Evolutionary conservation across 2,113 vertebrate species (phyloP), one percentile per base, ranked within the genome.

Genomic region (Phainopepla nitens): DNA sequence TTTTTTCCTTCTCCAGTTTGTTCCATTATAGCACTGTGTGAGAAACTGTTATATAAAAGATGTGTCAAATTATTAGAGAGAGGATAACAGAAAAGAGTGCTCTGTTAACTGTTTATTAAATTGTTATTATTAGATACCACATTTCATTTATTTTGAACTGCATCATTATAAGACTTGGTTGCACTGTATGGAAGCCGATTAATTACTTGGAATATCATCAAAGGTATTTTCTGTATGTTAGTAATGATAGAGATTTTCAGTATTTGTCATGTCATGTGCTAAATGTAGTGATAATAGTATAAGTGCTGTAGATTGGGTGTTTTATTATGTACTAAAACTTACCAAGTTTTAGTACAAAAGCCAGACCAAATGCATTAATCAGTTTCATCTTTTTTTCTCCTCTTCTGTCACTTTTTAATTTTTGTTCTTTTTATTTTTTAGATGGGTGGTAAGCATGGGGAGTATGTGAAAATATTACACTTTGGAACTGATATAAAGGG

Each of bases 381-480:
- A 35, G 31, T 87, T 93, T 92, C 19, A 80, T 88, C 42, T 57
- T 94, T 91, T 91, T 84, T 86, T 75, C 27, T 27, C 27, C 27
- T 85, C 64, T 94, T 76, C 71, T 97, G 70, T 93, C 87, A 69
- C n/a, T 58, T 94, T 93, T 68, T 91, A 36, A 93, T 8, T 44
- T 45, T 49, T 62, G 13, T 31, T 50, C 3, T 22, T 41, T 60
- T 51, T 53, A 23, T 57, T 41, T 53, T 71, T 66, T 8, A 56
- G 45, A 64, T 82, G 83, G 83, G 82, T 93, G 87, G 89, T 90
- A 85, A 94, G 83, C 49, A 36, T 76, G n/a, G 45, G 49, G 80
- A 93, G 45, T 87, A 78, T 90, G 82, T 96, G 96, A 96, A 97
- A 97, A 96, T 95, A 86, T 90, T 94, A 72, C 56, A 89, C 69